These are phyloP conservation scores for Pachymerium ferrugineum DNA, from an alignment of 2,888 invertebrate genomes.

Conservation along the genomic window DNA sequence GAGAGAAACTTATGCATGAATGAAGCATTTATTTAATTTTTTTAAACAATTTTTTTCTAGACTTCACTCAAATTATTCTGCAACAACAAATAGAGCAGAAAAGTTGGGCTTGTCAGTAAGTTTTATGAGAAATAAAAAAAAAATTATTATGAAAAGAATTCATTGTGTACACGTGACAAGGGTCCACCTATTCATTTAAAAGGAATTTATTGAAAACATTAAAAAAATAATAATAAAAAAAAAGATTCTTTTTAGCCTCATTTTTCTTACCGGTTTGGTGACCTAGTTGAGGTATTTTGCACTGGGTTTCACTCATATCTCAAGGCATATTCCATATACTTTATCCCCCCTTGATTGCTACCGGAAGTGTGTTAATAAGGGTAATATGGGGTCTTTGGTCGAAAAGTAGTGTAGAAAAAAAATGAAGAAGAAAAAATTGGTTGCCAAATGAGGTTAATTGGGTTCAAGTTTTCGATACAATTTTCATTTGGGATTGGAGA, in stretches of 20 bases:
- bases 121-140: not conserved
- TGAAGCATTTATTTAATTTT: not conserved
- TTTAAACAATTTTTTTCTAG: not conserved
- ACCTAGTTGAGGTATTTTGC: constrained; percentile 8
- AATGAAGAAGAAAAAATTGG: not conserved
- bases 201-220: not conserved
- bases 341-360: not conserved
- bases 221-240: not conserved
- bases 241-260: not conserved
- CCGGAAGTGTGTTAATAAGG: not conserved
- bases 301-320: constrained; percentile 8
- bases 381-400: not conserved
- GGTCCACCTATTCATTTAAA: not conserved
- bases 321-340: not conserved
- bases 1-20: not conserved
- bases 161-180: not conserved
- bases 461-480: not conserved
- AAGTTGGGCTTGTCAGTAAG: too few species aligned
- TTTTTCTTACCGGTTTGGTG: constrained; percentile 13
- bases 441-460: not conserved
- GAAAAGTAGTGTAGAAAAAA: not conserved
- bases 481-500: too few species aligned
- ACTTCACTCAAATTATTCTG: not conserved
- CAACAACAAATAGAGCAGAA: not conserved
- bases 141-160: not conserved